These are phyloP conservation scores for Boleophthalmus pectinirostris DNA, from an alignment of 2,113 vertebrate genomes.

Conservation along the genomic window DNA sequence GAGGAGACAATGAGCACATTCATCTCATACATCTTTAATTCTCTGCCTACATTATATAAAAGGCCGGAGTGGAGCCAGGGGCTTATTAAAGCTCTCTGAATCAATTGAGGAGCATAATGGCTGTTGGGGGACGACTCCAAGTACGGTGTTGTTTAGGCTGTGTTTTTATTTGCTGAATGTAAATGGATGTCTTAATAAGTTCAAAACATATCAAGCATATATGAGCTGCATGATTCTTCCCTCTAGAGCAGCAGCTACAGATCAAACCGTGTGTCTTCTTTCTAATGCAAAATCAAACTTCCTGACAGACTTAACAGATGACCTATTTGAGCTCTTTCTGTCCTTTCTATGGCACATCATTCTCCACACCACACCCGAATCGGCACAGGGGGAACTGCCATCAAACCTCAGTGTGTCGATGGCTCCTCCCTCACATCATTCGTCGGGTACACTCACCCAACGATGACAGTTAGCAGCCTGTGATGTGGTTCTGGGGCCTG, in stretches of 20 bases:
- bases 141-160: conserved; percentile 28
- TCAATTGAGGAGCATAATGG: conserved; percentile 67
- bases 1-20: conserved; percentile 65
- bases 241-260: neutral
- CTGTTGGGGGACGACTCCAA: conserved; percentile 63
- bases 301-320: conserved; percentile 8
- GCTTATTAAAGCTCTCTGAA: conserved; percentile 68
- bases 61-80: conserved; percentile 63
- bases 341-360: conserved; percentile 41
- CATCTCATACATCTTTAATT: conserved; percentile 72
- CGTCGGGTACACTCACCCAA: conserved; percentile 69
- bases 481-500: conserved; percentile 75
- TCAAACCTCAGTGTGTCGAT: conserved; percentile 64
- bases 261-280: neutral
- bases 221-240: conserved; percentile 17
- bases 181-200: conserved; percentile 58
- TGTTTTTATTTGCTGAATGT: conserved; percentile 60
- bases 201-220: conserved; percentile 23
- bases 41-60: conserved; percentile 62
- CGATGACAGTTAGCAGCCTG: conserved; percentile 73
- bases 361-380: conserved; percentile 54
- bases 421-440: conserved; percentile 74
- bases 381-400: conserved; percentile 22
- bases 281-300: conserved; percentile 1
- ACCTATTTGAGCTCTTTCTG: conserved; percentile 33